These are phyloP conservation scores for Meandrusa payeni DNA, from an alignment of 2,888 invertebrate genomes.

Conservation along the genomic window DNA sequence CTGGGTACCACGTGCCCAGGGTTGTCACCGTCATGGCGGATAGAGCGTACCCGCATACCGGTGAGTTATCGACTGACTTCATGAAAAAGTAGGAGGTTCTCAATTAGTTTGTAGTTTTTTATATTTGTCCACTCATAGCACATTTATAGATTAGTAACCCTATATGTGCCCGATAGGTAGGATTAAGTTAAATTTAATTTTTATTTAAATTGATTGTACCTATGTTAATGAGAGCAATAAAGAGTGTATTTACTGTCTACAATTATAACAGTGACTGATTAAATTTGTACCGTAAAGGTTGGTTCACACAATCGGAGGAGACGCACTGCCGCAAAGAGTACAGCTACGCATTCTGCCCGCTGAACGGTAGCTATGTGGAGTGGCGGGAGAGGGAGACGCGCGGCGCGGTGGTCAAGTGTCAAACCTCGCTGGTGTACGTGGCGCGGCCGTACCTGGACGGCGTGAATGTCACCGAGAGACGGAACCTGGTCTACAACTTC, in stretches of 20 bases:
- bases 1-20: slow-evolving; percentile 94
- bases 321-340: slow-evolving; percentile 89
- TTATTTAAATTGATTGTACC: too few relatives aligned
- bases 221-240: too few relatives aligned
- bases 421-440: slow-evolving; percentile 88
- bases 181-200: too few relatives aligned
- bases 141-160: too few relatives aligned
- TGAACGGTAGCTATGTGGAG: slow-evolving; percentile 87
- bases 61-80: slow-evolving; percentile 50
- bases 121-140: too few relatives aligned
- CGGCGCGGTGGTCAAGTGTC: slow-evolving; percentile 77
- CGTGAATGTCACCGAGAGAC: slow-evolving; percentile 92
- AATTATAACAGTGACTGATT: too few relatives aligned
- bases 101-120: too few relatives aligned
- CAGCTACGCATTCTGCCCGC: slow-evolving; percentile 86
- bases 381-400: slow-evolving; percentile 91
- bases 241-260: too few relatives aligned
- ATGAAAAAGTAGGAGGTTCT: too few relatives aligned
- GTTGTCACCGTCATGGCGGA: slow-evolving; percentile 94
- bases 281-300: too few relatives aligned
- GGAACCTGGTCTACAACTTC: slow-evolving; percentile 94
- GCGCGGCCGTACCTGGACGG: slow-evolving; percentile 89
- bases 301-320: slow-evolving; percentile 92
- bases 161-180: too few relatives aligned
- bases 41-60: slow-evolving; percentile 91